These are phyloP conservation scores for Helostoma temminkii DNA, from an alignment of 2,797 vertebrate species.

Conservation along the genomic window DNA sequence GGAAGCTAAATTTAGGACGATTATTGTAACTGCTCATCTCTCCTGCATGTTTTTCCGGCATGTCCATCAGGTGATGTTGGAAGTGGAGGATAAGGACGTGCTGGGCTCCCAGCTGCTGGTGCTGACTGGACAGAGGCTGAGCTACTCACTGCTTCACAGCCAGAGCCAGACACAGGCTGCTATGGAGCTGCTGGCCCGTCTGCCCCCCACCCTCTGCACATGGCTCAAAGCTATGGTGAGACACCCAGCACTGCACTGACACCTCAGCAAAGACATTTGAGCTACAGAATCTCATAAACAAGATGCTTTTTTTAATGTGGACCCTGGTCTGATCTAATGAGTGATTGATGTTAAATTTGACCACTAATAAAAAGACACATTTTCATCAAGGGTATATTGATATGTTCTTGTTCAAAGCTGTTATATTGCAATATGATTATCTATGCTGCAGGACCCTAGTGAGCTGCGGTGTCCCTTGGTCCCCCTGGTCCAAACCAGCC, in stretches of 20 bases:
- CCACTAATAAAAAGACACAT: neutral
- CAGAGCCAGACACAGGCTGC: slow-evolving; percentile 89
- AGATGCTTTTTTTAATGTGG: neutral
- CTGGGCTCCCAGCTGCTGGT: slow-evolving; percentile 95
- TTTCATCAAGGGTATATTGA: neutral
- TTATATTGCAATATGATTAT: neutral
- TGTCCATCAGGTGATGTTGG: slow-evolving; percentile 88
- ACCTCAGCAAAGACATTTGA: neutral
- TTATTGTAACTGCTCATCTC: neutral
- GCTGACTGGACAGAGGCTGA: slow-evolving; percentile 92
- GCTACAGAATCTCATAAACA: neutral
- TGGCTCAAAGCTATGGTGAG: slow-evolving; percentile 99
- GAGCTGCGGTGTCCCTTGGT: slow-evolving; percentile 91
- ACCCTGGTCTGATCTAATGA: too few relatives aligned
- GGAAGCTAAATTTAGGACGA: neutral
- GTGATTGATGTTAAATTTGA: neutral
- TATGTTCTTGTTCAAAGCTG: neutral
- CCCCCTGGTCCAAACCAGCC: slow-evolving; percentile 87
- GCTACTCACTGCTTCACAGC: slow-evolving; percentile 88
- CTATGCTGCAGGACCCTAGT: slow-evolving; percentile 87
- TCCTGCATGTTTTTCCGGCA: neutral
- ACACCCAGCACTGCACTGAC: neutral
- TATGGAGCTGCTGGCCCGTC: slow-evolving; percentile 92
- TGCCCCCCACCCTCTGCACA: slow-evolving; percentile 95
- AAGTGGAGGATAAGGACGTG: slow-evolving; percentile 95